Evolutionary conservation across 2,888 invertebrate species (phyloP).

Genomic region (Andrena hattorfiana): DNA sequence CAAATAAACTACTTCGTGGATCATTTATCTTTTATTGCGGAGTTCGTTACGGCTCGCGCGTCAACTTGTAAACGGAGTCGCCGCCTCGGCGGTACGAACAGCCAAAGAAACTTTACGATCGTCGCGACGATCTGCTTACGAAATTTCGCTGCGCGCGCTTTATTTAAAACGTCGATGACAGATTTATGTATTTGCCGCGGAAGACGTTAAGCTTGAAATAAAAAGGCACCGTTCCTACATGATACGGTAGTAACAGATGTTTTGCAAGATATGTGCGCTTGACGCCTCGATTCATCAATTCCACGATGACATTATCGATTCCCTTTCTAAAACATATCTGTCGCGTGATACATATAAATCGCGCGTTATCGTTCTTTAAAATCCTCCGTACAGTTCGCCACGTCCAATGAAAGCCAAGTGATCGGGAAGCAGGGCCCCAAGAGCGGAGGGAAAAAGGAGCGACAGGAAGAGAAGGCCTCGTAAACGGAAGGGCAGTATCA

Average conservation of each 20-base stretch:
- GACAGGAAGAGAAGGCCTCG: slow-evolving; percentile 16
- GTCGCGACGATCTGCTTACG: slow-evolving; percentile 35
- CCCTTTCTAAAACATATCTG: neutral
- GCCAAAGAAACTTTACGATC: slow-evolving; percentile 41
- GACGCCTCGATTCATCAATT: too few relatives aligned
- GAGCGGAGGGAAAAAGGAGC: neutral
- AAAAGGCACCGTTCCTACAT: neutral
- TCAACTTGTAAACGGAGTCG: slow-evolving; percentile 23
- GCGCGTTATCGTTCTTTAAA: too few relatives aligned
- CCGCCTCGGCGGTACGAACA: neutral
- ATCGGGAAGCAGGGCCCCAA: neutral
- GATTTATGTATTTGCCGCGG: slow-evolving; percentile 16
- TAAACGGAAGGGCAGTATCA: slow-evolving; percentile 67
- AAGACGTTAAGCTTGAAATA: neutral
- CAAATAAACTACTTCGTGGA: slow-evolving; percentile 55
- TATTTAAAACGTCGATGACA: slow-evolving; percentile 26
- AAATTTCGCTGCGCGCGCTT: slow-evolving; percentile 10
- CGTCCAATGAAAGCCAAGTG: neutral
- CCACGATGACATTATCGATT: too few relatives aligned
- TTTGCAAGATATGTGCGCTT: too few relatives aligned
- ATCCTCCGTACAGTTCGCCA: neutral
- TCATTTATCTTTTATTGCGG: slow-evolving; percentile 55
- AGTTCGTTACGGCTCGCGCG: slow-evolving; percentile 21
- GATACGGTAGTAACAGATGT: too few relatives aligned
- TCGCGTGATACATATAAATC: too few relatives aligned